Base-by-base conservation (phyloP, 2,113 vertebrate species). In the Sinocyclocheilus anshuiensis region DNA sequence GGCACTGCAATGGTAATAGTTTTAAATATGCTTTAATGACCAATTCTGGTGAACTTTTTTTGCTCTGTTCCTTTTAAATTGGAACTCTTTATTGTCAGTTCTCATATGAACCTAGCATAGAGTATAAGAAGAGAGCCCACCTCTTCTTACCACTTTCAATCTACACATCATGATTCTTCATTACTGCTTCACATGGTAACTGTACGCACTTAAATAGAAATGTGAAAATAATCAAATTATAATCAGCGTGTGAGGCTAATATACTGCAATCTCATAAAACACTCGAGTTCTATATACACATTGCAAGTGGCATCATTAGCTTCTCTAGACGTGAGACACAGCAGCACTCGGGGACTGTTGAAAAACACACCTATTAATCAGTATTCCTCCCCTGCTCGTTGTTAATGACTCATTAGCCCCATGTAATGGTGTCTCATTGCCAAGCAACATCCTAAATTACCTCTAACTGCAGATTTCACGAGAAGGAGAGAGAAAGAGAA, bases 391-490 rank as follows among this genome's bases (percentile, higher is more conserved):
- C 87, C 84, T 86, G 88, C 88, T 89, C 88, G 81, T 90, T 91
- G 87, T 91, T 93, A 92, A 93, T 93, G 90, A 92, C 85, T 93
- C 92, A 94, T 93, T 94, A 94, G 90, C 89, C 89, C 79, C 75
- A 90, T 90, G 89, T 92, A 93, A 93, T 91, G 89, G 92, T 89
- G 89, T 91, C 89, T 94, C 90, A 92, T 92, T 92, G 86, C 89
- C 87, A 91, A 89, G 89, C 90, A 91, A 90, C 88, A 83, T 91
- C 91, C 87, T 93, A 90, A 91, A 93, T 94, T 93, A 92, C 91
- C 91, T 92, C 88, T 90, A 91, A 92, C 90, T 89, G 89, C 86
- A 92, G 89, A 93, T 92, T 90, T 92, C 83, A 90, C 72, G 78
- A 89, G 90, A 84, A 87, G 85, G 72, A 77, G 57, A 79, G 81